Evolutionary conservation across 2,888 invertebrate genomes (phyloP).

Genomic region (Leucophora obtusa): DNA sequence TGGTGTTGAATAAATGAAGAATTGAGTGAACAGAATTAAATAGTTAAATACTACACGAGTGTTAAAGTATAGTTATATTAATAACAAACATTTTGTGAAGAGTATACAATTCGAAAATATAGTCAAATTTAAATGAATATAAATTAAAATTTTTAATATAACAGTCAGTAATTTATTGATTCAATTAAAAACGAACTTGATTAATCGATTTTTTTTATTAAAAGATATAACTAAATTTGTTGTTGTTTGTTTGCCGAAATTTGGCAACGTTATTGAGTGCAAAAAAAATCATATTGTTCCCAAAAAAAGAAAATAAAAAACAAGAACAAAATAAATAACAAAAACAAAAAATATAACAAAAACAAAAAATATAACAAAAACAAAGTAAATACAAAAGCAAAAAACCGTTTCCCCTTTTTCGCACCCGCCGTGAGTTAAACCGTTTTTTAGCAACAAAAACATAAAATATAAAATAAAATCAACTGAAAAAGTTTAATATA

Average conservation of each 20-base stretch:
- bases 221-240: constrained; percentile 36
- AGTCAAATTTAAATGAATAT: neutral
- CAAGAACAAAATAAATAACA: constrained; percentile 6
- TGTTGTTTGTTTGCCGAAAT: constrained; percentile 58
- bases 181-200: neutral
- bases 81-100: constrained; percentile 17
- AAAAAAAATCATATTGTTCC: constrained; percentile 54
- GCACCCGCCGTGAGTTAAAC: constrained; percentile 12
- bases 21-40: neutral
- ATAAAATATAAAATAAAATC: constrained; percentile 43
- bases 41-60: neutral
- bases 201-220: constrained; percentile 23
- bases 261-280: constrained; percentile 62
- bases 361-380: constrained; percentile 36
- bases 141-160: constrained; percentile 18
- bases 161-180: constrained; percentile 24
- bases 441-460: constrained; percentile 29
- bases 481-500: constrained; percentile 35
- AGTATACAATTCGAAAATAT: too few relatives aligned
- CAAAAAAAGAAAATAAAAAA: constrained; percentile 36
- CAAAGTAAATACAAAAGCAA: constrained; percentile 37
- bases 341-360: neutral
- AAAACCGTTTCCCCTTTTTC: constrained; percentile 34
- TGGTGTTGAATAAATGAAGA: constrained; percentile 33
- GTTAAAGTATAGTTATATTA: constrained; percentile 15